These are phyloP conservation scores for Sarcophaga bullata DNA, from an alignment of 1,140 invertebrate genomes.

Conservation along the genomic window DNA sequence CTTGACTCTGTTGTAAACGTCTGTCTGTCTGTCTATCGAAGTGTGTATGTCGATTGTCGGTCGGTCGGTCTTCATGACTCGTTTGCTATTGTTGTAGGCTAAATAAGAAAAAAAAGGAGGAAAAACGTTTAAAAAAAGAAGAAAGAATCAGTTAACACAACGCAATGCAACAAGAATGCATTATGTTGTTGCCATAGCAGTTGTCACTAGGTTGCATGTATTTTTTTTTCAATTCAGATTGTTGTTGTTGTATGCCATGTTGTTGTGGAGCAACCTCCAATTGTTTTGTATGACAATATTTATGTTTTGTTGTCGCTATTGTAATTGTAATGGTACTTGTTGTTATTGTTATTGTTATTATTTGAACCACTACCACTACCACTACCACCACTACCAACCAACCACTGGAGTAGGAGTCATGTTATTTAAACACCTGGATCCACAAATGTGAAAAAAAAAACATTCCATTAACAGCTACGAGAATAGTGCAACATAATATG, in stretches of 20 bases:
- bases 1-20: slow-evolving; percentile 24
- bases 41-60: not conserved
- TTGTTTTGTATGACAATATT: slow-evolving; percentile 36
- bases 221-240: not conserved
- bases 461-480: slow-evolving; percentile 42
- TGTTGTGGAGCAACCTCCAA: slow-evolving; percentile 50
- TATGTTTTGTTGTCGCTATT: slow-evolving; percentile 32
- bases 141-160: slow-evolving; percentile 36
- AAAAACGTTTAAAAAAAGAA: not conserved
- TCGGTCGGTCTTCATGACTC: not conserved
- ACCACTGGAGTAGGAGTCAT: slow-evolving; percentile 33
- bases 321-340: not conserved
- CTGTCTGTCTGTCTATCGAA: not conserved
- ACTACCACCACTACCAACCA: not conserved
- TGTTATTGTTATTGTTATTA: slow-evolving; percentile 34
- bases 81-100: slow-evolving; percentile 10
- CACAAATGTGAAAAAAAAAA: slow-evolving; percentile 39
- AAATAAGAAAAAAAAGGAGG: not conserved
- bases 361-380: not conserved
- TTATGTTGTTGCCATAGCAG: slow-evolving; percentile 13
- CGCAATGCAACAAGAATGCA: slow-evolving; percentile 34
- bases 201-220: not conserved
- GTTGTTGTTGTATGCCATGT: slow-evolving; percentile 45
- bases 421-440: slow-evolving; percentile 35
- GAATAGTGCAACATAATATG: slow-evolving; percentile 40